Percentiles rank a stretch among this genome's conserved stretches.
Conservation (phyloP, 1,140 invertebrate genomes). For the Physella acuta region DNA sequence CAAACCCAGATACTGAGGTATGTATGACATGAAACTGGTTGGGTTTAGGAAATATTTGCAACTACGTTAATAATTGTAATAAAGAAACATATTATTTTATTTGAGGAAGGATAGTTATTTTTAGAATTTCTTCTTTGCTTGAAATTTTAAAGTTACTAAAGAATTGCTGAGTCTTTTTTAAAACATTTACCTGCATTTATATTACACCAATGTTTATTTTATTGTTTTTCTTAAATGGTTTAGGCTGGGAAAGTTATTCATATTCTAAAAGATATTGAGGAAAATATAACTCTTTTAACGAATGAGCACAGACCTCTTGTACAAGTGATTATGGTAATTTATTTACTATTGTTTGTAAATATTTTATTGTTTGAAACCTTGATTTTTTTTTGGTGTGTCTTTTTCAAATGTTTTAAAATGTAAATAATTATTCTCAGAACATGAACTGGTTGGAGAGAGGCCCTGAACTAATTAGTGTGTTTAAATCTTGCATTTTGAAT, state of each 20-base stretch:
- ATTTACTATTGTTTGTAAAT: background rate
- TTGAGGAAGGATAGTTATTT: too few relatives aligned
- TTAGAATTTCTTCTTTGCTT: too few relatives aligned
- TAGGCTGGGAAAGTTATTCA: slow-evolving; percentile 19
- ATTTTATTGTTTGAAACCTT: background rate
- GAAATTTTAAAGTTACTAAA: too few relatives aligned
- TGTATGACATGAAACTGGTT: too few relatives aligned
- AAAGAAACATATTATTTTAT: too few relatives aligned
- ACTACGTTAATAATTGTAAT: too few relatives aligned
- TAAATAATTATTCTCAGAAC: slow-evolving; percentile 13
- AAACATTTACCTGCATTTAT: too few relatives aligned
- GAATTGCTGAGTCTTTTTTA: too few relatives aligned
- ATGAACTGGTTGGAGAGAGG: slow-evolving; percentile 24
- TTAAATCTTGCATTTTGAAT: slow-evolving; percentile 30
- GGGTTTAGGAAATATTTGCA: too few relatives aligned
- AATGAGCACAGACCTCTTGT: slow-evolving; percentile 24
- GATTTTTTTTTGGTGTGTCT: background rate
- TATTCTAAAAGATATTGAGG: slow-evolving; percentile 20
- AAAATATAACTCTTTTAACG: slow-evolving; percentile 24
- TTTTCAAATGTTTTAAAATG: background rate
- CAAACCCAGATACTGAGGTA: too few relatives aligned
- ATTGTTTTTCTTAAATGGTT: too few relatives aligned
- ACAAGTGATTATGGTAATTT: slow-evolving; percentile 25
- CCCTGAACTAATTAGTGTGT: slow-evolving; percentile 15
- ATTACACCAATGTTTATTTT: too few relatives aligned